A percentile compares a stretch with the other conserved stretches of the same genome.
These are phyloP conservation scores for Pyrocoelia pectoralis DNA, from an alignment of 2,888 invertebrate genomes.

Conservation along the genomic window DNA sequence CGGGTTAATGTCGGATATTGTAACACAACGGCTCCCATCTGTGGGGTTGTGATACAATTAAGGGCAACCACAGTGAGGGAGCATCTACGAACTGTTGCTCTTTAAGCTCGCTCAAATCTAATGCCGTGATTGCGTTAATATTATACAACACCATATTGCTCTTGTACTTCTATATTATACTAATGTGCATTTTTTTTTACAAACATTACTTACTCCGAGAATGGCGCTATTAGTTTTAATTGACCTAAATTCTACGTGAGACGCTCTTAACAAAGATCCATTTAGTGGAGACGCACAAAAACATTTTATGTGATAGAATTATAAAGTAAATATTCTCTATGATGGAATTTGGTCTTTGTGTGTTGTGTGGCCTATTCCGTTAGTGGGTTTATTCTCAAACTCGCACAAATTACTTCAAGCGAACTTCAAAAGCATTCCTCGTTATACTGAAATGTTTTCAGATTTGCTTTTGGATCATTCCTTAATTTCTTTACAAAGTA, in stretches of 20 bases:
- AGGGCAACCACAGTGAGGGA: conserved; percentile 37
- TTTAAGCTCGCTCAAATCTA: conserved; percentile 28
- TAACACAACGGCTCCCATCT: conserved; percentile 36
- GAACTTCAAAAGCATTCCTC: conserved; percentile 22
- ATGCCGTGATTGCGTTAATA: conserved; percentile 27
- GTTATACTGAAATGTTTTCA: background rate
- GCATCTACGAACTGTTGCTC: conserved; percentile 25
- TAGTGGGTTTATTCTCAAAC: conserved; percentile 15
- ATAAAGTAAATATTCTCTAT: conserved; percentile 19
- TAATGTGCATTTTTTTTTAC: background rate
- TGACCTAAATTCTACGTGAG: background rate
- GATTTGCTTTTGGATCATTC: background rate
- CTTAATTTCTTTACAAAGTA: background rate
- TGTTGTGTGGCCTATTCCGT: conserved; percentile 17
- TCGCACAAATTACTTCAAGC: conserved; percentile 17
- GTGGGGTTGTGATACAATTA: conserved; percentile 41
- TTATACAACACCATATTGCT: background rate
- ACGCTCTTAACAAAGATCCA: background rate
- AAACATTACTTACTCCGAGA: background rate
- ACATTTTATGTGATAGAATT: conserved; percentile 13
- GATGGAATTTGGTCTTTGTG: conserved; percentile 16
- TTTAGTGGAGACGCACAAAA: background rate
- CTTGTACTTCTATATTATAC: background rate
- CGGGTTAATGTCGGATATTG: conserved; percentile 29
- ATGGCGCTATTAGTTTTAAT: background rate